Base-by-base conservation (phyloP, 2,888 invertebrate genomes). In the Tolmerus cingulatus region DNA sequence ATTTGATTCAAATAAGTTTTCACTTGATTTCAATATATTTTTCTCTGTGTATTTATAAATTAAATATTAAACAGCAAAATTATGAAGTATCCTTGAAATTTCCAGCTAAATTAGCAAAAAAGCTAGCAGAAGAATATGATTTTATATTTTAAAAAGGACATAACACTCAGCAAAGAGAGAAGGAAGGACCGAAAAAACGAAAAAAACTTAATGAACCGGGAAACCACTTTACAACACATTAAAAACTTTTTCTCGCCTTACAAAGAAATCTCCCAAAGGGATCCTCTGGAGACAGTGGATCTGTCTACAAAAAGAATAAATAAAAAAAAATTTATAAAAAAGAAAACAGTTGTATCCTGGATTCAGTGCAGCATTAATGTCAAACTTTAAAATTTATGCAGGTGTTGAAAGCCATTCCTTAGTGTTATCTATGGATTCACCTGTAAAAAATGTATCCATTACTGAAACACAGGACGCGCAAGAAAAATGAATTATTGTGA, bases 341-440 rank as follows among this genome's bases (percentile, higher is more conserved):
- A 55, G 40, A 88, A 55, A 74, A 87, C 19, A n/a, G n/a, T 74
- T 74, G 30, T 74, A 55, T 12, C 66, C 23, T 1, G 23, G 12
- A 66, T 66, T 27, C 66, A 19, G 76, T 2, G 37, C 76, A 8
- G 40, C 34, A 76, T 76, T 76, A 74, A 76, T 76, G 76, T 76
- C 76, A 76, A 76, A 76, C 40, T 76, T 76, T 76, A 76, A 76
- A 76, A 76, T 76, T 76, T 76, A 76, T 76, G n/a, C 19, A 37
- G 76, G 76, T 40, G 40, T 40, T 34, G 76, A 40, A 76, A 76
- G 19, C 8, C n/a, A 34, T 34, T 76, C 40, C 76, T 76, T 74
- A 74, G 74, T 74, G 30, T 74, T 74, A 74, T 76, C 76, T 40
- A 76, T 37, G 37, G 37, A 76, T 76, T 76, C n/a, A 40, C 76